A percentile compares a stretch with the other conserved stretches of the same genome.
Conservation (phyloP, 2,797 vertebrate genomes). For the Hemibagrus guttatus region DNA sequence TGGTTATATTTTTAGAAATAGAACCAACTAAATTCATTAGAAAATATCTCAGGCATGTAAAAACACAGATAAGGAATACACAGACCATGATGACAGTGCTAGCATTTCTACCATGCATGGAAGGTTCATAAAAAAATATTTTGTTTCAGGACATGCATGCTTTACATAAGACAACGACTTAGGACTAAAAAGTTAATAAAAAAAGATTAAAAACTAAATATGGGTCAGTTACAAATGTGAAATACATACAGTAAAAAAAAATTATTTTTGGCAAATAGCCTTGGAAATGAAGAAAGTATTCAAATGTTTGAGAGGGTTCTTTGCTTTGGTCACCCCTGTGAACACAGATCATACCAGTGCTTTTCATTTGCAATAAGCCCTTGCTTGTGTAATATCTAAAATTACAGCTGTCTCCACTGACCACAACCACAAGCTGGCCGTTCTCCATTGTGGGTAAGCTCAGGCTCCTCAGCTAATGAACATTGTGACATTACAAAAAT, state of each 20-base stretch:
- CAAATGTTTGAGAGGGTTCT: not conserved
- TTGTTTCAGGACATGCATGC: not conserved
- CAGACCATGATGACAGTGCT: not conserved
- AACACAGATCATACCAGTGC: not conserved
- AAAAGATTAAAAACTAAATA: too few relatives aligned
- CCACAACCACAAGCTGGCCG: not conserved
- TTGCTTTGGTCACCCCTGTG: not conserved
- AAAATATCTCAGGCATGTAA: not conserved
- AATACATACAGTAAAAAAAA: not conserved
- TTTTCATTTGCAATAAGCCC: slow-evolving; percentile 4
- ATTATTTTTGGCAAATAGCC: not conserved
- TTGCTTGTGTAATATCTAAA: slow-evolving; percentile 19
- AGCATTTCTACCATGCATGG: not conserved
- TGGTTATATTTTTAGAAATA: not conserved
- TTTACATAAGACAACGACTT: not conserved
- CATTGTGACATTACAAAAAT: slow-evolving; percentile 30
- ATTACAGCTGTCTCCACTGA: slow-evolving; percentile 3
- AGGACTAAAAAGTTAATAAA: too few relatives aligned
- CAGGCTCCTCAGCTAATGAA: slow-evolving; percentile 40
- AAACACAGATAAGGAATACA: not conserved
- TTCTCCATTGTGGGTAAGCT: slow-evolving; percentile 17
- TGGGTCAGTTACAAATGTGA: not conserved
- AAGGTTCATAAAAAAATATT: not conserved
- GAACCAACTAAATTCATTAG: not conserved
- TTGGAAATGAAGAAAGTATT: not conserved